Base-by-base conservation (phyloP, 2,888 invertebrate species). In the Boloria euphrosyne region DNA sequence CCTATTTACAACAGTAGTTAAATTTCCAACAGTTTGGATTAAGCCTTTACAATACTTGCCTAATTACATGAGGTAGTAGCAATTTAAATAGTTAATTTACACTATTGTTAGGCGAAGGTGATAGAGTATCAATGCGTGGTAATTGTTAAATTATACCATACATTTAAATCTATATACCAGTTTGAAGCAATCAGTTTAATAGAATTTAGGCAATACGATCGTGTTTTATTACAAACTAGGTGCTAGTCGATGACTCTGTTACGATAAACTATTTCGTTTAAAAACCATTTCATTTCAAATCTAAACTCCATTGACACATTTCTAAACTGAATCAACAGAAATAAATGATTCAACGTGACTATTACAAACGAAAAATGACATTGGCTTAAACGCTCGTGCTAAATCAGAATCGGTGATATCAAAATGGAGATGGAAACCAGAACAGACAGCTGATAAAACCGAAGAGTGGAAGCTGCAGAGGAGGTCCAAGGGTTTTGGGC, bases 391-490 rank as follows among this genome's bases (percentile, higher is more conserved):
- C 84, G 75, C 81, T 70, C 72, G 73, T 70, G 49, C 67, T 63
- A 55, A 68, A 69, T 77, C 79, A 86, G 84, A 80, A 89, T 80
- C 82, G 89, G 90, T 92, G 92, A 92, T 92, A 85, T 91, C 87
- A 76, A 92, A 92, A 86, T 92, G 92, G 92, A 81, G 87, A 77
- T 92, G 89, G 90, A 80, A 83, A 69, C 88, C 87, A 79, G 72
- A 73, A 54, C 80, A 70, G 52, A 79, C 85, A 90, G 90, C 87
- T 90, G 91, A 92, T 86, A 85, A 79, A 75, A 75, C 76, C 72
- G 85, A 87, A 83, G 90, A 90, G 84, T 92, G 92, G 92, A 92
- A 92, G 80, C 87, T 92, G 92, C 85, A 78, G 85, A 85, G 83
- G 84, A 78, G 78, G 76, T 79, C 78, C 72, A 76, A 72, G 71